phyloP scores from a whole-genome alignment of 2,113 vertebrate species.

The Myrmecophaga tridactyla region DNA sequence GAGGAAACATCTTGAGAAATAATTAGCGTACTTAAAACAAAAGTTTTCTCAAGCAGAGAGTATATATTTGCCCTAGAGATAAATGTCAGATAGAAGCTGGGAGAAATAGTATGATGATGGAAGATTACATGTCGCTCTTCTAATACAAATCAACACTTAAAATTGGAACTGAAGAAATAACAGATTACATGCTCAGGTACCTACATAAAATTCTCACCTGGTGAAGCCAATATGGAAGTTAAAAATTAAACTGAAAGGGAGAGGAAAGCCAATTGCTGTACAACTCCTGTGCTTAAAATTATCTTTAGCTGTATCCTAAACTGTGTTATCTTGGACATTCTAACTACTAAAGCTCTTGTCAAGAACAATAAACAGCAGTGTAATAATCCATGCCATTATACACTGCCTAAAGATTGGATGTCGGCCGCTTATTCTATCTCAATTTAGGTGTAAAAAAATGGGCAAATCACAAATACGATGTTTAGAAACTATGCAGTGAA shows the following conservation, averaged over 20 bases:
- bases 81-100: background rate
- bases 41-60: background rate
- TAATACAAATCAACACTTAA: background rate
- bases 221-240: background rate
- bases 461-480: background rate
- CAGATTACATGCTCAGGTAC: background rate
- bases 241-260: background rate
- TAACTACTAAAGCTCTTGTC: background rate
- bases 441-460: background rate
- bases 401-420: background rate
- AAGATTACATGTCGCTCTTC: background rate
- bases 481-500: background rate
- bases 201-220: background rate
- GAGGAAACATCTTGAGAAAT: conserved; percentile 12
- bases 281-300: background rate
- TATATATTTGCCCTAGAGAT: background rate
- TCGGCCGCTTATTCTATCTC: background rate
- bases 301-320: background rate
- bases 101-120: background rate
- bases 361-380: background rate
- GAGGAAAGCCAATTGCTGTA: background rate
- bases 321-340: background rate
- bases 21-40: background rate
- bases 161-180: background rate
- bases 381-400: background rate